Evolutionary conservation across 2,888 invertebrate species (phyloP).

Genomic region (Pheosia gnoma): DNA sequence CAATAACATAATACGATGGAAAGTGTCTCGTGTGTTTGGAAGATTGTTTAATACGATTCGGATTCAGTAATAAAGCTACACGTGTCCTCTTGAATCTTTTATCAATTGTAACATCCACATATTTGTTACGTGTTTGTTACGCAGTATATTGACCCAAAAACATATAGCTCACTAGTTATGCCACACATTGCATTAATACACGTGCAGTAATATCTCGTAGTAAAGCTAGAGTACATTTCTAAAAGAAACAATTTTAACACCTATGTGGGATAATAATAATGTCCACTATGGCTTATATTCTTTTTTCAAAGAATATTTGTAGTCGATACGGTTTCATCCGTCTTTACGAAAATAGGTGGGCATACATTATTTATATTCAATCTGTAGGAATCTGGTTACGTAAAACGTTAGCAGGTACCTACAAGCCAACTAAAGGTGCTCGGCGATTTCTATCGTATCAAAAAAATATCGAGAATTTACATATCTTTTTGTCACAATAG

Average conservation of each 20-base stretch:
- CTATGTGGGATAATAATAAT: too few species aligned
- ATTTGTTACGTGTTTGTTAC: constrained; percentile 11
- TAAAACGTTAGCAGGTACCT: not conserved
- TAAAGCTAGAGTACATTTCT: too few species aligned
- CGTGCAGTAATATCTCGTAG: too few species aligned
- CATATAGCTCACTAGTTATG: not conserved
- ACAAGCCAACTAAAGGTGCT: not conserved
- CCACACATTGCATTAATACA: not conserved
- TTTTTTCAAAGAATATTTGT: too few species aligned
- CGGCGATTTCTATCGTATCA: not conserved
- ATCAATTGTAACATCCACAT: constrained; percentile 18
- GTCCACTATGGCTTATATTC: too few species aligned
- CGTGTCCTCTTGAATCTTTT: constrained; percentile 30
- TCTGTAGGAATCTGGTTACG: not conserved
- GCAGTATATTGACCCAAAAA: not conserved
- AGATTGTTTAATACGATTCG: constrained; percentile 32
- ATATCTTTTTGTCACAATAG: too few species aligned
- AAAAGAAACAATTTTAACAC: too few species aligned
- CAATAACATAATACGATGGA: constrained; percentile 70
- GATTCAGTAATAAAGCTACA: constrained; percentile 33
- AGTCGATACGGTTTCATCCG: not conserved
- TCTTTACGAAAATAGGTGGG: not conserved
- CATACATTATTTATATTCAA: not conserved
- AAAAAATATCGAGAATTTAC: not conserved
- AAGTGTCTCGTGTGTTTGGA: constrained; percentile 45